These are phyloP conservation scores for Chloroceryle amazona DNA, from an alignment of 2,797 vertebrate genomes.

Conservation along the genomic window DNA sequence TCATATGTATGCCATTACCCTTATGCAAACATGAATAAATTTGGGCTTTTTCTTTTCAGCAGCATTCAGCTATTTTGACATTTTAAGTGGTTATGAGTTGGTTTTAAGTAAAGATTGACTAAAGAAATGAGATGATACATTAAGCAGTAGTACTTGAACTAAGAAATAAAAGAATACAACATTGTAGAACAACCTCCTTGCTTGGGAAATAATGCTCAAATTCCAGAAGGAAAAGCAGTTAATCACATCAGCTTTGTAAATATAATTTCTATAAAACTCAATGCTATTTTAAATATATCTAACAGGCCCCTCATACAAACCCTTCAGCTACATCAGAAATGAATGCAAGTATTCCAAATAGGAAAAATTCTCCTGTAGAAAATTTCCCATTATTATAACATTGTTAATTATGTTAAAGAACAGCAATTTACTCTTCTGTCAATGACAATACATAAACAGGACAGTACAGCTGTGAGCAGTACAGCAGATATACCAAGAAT, in stretches of 20 bases:
- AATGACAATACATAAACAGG: background rate
- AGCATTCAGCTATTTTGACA: slow-evolving; percentile 35
- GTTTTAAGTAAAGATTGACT: slow-evolving; percentile 25
- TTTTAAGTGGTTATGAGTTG: slow-evolving; percentile 32
- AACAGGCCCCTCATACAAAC: background rate
- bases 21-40: slow-evolving; percentile 5
- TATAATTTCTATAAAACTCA: background rate
- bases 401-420: background rate
- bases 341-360: background rate
- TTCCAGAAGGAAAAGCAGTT: background rate
- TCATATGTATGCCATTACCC: background rate
- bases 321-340: background rate
- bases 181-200: background rate
- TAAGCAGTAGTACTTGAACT: background rate
- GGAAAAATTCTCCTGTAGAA: background rate
- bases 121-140: slow-evolving; percentile 29
- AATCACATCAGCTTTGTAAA: background rate
- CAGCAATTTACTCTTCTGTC: background rate
- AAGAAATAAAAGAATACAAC: slow-evolving; percentile 1
- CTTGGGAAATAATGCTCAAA: background rate
- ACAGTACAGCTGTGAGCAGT: background rate
- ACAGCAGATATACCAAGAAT: background rate
- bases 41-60: slow-evolving; percentile 28
- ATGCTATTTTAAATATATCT: background rate
- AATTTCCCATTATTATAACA: background rate